These are phyloP conservation scores for Rotaria sp. DNA, from an alignment of 2,888 invertebrate genomes.

Conservation along the genomic window DNA sequence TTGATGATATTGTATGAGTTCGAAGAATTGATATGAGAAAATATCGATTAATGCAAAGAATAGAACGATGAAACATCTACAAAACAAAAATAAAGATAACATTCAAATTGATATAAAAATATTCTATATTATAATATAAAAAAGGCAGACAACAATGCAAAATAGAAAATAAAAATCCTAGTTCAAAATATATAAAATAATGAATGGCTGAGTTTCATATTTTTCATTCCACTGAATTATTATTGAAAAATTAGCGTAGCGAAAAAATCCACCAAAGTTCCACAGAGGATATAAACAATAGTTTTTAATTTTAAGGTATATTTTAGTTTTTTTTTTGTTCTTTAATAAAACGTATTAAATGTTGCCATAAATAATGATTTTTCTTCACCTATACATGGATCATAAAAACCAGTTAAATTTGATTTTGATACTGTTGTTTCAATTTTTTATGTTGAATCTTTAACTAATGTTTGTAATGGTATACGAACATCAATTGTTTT, in stretches of 20 bases:
- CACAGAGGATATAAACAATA: too few relatives aligned
- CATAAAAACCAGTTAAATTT: constrained; percentile 37
- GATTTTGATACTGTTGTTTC: constrained; percentile 31
- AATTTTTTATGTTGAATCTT: constrained; percentile 63
- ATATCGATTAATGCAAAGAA: not conserved
- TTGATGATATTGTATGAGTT: not conserved
- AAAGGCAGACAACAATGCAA: too few relatives aligned
- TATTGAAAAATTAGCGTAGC: too few relatives aligned
- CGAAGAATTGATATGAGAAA: not conserved
- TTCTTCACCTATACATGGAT: constrained; percentile 37
- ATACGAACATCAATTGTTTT: constrained; percentile 76
- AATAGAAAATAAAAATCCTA: too few relatives aligned
- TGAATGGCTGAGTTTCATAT: too few relatives aligned
- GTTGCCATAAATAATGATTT: constrained; percentile 35
- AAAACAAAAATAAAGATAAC: not conserved
- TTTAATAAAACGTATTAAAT: too few relatives aligned
- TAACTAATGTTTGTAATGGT: constrained; percentile 83
- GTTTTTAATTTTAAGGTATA: too few relatives aligned
- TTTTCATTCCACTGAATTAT: too few relatives aligned
- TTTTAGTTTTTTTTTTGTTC: too few relatives aligned
- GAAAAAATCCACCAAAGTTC: too few relatives aligned
- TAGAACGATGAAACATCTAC: not conserved
- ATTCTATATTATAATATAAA: not conserved
- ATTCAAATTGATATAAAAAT: not conserved
- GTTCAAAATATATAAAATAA: too few relatives aligned